These are phyloP conservation scores for Microplitis manilae DNA, from an alignment of 2,888 invertebrate genomes.

Conservation along the genomic window DNA sequence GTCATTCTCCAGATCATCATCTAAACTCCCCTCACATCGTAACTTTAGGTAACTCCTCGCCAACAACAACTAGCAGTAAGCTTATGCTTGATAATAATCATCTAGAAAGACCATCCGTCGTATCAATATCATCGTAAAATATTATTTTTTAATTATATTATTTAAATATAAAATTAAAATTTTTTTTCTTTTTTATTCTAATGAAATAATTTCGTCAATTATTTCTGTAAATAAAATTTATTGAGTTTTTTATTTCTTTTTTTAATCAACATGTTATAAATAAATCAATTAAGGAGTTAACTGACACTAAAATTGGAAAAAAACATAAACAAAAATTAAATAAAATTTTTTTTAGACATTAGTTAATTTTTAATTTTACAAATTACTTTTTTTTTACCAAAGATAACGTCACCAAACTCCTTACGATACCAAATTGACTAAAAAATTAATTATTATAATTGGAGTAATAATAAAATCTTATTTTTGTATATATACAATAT, in stretches of 20 bases:
- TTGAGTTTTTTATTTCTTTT: not conserved
- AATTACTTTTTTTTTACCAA: not conserved
- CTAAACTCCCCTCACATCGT: slow-evolving; percentile 66
- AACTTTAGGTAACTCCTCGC: slow-evolving; percentile 61
- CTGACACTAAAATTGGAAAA: not conserved
- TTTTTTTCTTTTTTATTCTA: not conserved
- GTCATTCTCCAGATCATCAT: slow-evolving; percentile 66
- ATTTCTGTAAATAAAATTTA: not conserved
- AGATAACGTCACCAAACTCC: not conserved
- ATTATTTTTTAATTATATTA: slow-evolving; percentile 13
- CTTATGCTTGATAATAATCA: slow-evolving; percentile 68
- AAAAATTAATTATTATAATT: not conserved
- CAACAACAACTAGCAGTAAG: slow-evolving; percentile 55
- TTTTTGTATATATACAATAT: not conserved
- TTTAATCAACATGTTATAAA: not conserved
- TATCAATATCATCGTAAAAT: slow-evolving; percentile 70
- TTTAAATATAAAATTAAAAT: slow-evolving; percentile 1
- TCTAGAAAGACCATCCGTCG: slow-evolving; percentile 74
- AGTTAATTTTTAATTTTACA: not conserved
- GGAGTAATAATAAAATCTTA: not conserved
- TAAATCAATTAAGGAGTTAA: not conserved
- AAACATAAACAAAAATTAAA: not conserved
- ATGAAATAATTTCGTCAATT: not conserved
- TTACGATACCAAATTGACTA: not conserved
- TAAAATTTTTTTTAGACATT: not conserved